phyloP scores from a whole-genome alignment of 2,113 vertebrate species.

The Plecturocebus donacophilus region DNA sequence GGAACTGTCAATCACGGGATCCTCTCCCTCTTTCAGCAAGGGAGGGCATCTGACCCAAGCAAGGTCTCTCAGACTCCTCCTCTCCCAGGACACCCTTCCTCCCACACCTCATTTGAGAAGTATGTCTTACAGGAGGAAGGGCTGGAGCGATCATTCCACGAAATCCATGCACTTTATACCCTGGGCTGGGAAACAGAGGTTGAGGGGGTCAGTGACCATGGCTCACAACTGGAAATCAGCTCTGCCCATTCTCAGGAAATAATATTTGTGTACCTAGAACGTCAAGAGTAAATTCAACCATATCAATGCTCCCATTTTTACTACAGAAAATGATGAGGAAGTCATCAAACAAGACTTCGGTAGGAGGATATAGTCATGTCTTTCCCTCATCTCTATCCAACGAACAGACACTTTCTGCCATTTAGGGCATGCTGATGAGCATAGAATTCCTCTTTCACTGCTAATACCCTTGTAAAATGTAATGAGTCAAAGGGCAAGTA shows the following conservation, averaged over 20 bases:
- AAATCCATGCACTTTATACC: not conserved
- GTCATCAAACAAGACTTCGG: not conserved
- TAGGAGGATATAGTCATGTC: not conserved
- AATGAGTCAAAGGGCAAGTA: not conserved
- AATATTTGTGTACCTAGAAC: not conserved
- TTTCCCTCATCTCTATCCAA: not conserved
- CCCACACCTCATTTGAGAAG: not conserved
- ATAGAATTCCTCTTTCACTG: not conserved
- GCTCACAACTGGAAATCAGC: not conserved
- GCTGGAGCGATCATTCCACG: not conserved
- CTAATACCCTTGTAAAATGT: not conserved
- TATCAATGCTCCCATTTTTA: too few species aligned
- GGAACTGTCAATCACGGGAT: not conserved
- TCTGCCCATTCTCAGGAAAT: not conserved
- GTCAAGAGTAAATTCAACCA: not conserved
- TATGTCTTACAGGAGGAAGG: not conserved
- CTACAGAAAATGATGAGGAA: not conserved
- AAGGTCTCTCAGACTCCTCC: not conserved
- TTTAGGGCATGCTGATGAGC: not conserved
- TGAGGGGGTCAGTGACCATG: not conserved
- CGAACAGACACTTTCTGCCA: not conserved
- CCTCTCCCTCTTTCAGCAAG: not conserved
- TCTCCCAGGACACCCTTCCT: too few species aligned
- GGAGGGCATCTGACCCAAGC: not conserved
- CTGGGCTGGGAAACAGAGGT: not conserved